Evolutionary conservation across 2,797 vertebrate species (phyloP).

Genomic region (Trachurus trachurus): DNA sequence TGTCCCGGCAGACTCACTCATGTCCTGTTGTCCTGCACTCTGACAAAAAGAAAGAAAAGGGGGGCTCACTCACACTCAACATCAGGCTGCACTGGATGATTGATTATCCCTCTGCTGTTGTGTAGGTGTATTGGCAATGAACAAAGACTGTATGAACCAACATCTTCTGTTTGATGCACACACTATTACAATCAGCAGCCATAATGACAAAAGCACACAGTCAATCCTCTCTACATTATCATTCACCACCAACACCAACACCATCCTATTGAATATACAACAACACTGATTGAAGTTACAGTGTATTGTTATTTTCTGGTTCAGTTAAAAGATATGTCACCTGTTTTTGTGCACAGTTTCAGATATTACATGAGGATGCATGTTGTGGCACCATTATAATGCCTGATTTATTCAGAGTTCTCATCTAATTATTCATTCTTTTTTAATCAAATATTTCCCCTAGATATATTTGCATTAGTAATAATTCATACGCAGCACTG

Average conservation of each 20-base stretch:
- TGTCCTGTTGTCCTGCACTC: no score
- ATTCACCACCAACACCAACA: constrained; percentile 1
- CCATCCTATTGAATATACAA: neutral
- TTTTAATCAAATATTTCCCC: neutral
- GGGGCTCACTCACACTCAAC: constrained; percentile 24
- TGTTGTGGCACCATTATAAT: neutral
- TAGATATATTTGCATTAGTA: neutral
- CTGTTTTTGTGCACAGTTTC: neutral
- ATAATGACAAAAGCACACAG: neutral
- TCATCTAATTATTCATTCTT: neutral
- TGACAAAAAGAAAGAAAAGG: constrained; percentile 23
- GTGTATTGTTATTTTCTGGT: neutral
- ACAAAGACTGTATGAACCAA: constrained; percentile 31
- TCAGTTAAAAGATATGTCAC: neutral
- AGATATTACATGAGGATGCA: no score
- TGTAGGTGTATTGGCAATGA: constrained; percentile 59
- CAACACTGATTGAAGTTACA: neutral
- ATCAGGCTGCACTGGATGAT: constrained; percentile 56
- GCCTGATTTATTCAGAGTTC: neutral
- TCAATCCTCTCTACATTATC: neutral
- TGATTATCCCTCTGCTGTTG: constrained; percentile 63
- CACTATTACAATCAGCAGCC: neutral
- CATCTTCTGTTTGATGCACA: constrained; percentile 17
- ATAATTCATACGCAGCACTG: neutral
- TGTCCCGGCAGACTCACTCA: constrained; percentile 24